These are phyloP conservation scores for Coilia nasus DNA, from an alignment of 2,797 vertebrate species.

Conservation along the genomic window DNA sequence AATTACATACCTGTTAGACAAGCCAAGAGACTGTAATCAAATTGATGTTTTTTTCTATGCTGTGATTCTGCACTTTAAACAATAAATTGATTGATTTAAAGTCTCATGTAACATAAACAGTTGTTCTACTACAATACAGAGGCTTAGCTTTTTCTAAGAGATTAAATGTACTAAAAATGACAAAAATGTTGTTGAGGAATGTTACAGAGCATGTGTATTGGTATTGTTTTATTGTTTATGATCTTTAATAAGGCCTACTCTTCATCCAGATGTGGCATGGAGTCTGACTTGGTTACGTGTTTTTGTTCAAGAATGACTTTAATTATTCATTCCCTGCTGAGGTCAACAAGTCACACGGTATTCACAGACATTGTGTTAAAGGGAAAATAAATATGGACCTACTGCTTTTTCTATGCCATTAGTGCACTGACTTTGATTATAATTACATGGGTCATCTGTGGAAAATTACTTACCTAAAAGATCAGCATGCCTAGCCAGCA, in stretches of 20 bases:
- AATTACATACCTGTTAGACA: too few species aligned
- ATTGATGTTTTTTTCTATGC: neutral
- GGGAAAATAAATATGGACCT: neutral
- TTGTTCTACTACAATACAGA: too few species aligned
- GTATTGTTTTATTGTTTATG: too few species aligned
- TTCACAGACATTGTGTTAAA: neutral
- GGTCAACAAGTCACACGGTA: neutral
- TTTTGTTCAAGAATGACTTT: neutral
- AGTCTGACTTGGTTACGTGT: neutral
- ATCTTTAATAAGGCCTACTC: too few species aligned
- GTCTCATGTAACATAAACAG: neutral
- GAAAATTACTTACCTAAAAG: neutral
- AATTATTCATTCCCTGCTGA: neutral
- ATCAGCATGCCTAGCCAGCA: too few species aligned
- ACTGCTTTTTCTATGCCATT: too few species aligned
- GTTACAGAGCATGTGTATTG: too few species aligned
- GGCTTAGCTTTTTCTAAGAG: too few species aligned
- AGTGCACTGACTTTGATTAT: too few species aligned
- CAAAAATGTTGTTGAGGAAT: too few species aligned
- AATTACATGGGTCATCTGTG: neutral
- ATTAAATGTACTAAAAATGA: constrained; percentile 10
- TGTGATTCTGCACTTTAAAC: neutral
- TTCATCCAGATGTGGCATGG: too few species aligned
- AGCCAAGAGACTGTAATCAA: neutral
- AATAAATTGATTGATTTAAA: too few species aligned